Conservation (phyloP, 1,140 invertebrate species). For the Dufourea novaeangliae region DNA sequence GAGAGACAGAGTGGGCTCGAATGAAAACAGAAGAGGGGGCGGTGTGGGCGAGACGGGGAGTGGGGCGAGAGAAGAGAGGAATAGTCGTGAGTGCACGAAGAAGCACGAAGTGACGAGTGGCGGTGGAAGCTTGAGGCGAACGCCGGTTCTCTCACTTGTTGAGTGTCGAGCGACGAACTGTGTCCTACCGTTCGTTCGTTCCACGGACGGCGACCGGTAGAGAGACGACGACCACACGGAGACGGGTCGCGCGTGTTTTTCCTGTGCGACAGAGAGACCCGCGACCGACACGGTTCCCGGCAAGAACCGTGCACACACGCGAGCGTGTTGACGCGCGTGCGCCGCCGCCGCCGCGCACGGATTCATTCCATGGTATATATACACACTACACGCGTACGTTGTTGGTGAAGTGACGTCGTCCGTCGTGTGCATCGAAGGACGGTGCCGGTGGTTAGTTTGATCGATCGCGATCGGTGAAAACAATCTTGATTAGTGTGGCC, state of each 20-base stretch:
- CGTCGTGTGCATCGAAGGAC: background rate
- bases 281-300: background rate
- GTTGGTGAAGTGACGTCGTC: conserved; percentile 9
- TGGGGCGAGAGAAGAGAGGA: background rate
- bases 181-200: conserved; percentile 45
- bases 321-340: background rate
- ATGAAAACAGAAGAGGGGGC: conserved; percentile 51
- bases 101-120: conserved; percentile 64
- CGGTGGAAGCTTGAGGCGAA: conserved; percentile 52
- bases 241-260: conserved; percentile 44
- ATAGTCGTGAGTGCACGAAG: conserved; percentile 51
- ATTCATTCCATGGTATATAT: background rate
- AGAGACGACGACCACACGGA: background rate
- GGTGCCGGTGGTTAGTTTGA: background rate
- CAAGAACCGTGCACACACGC: background rate
- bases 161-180: conserved; percentile 74
- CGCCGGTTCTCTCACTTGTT: conserved; percentile 78
- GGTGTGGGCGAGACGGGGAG: conserved; percentile 24
- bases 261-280: background rate
- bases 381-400: background rate
- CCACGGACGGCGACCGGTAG: conserved; percentile 31
- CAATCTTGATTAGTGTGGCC: too few relatives aligned
- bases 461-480: background rate
- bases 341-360: too few relatives aligned
- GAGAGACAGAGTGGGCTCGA: conserved; percentile 18